A percentile compares a stretch with the other conserved stretches of the same genome.
Evolutionary conservation across 2,797 vertebrate genomes (phyloP).

Genomic region (Falco rusticolus): DNA sequence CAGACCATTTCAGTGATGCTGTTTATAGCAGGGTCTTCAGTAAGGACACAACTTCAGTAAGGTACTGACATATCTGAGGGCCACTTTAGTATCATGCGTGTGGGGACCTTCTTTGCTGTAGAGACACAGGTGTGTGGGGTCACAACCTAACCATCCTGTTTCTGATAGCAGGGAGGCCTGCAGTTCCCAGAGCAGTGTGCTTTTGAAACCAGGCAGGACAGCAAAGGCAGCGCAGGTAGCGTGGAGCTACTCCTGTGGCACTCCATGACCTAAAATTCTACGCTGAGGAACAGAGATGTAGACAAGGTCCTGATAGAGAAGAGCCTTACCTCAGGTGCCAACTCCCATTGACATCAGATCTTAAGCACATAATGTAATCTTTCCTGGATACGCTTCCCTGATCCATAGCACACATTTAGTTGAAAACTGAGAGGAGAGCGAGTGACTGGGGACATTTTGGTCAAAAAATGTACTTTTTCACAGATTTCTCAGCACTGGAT

Average conservation of each 20-base stretch:
- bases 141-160: neutral
- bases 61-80: neutral
- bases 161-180: neutral
- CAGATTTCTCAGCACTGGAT: neutral
- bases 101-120: neutral
- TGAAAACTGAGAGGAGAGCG: neutral
- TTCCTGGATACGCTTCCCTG: neutral
- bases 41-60: neutral
- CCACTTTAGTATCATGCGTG: neutral
- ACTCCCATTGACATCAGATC: neutral
- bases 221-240: neutral
- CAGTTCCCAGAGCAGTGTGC: neutral
- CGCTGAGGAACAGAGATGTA: neutral
- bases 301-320: neutral
- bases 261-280: neutral
- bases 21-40: neutral
- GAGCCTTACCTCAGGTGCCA: neutral
- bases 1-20: neutral
- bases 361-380: neutral
- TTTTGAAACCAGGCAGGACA: neutral
- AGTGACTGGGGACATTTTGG: neutral
- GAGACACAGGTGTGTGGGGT: neutral
- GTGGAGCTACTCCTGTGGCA: neutral
- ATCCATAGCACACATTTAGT: accelerated
- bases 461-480: neutral